Conservation (phyloP, 1,140 invertebrate genomes). For the Drosophila serrata region DNA sequence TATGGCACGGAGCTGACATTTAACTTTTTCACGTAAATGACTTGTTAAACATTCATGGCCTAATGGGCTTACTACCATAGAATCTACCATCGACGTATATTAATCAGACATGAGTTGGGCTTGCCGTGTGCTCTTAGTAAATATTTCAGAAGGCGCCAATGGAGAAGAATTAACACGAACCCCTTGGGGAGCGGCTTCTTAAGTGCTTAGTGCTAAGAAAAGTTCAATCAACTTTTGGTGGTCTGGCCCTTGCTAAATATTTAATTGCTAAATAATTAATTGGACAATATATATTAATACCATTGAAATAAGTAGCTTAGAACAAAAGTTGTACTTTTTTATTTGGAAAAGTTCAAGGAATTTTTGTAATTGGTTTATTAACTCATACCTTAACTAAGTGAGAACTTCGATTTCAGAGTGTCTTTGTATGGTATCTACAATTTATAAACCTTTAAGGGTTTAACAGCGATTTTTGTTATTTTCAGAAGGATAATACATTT, state of each 20-base stretch:
- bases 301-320: constrained; percentile 4
- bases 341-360: background rate
- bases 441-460: background rate
- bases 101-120: constrained; percentile 52
- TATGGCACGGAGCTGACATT: constrained; percentile 47
- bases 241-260: constrained; percentile 6
- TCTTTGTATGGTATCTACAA: background rate
- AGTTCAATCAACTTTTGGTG: constrained; percentile 71
- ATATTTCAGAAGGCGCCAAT: constrained; percentile 66
- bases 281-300: constrained; percentile 10
- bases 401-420: too few species aligned
- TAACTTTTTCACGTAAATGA: constrained; percentile 65
- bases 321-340: constrained; percentile 10
- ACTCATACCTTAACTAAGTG: background rate
- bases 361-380: background rate
- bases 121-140: constrained; percentile 62
- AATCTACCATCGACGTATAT: constrained; percentile 39
- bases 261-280: constrained; percentile 60
- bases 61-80: constrained; percentile 34
- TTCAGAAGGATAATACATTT: background rate
- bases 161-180: constrained; percentile 28
- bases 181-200: constrained; percentile 19
- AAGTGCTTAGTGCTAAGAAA: constrained; percentile 8
- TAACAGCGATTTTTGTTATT: background rate
- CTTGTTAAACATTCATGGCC: constrained; percentile 67